Conservation (phyloP, 2,797 vertebrate species). For the Dendrocincla tyrannina region DNA sequence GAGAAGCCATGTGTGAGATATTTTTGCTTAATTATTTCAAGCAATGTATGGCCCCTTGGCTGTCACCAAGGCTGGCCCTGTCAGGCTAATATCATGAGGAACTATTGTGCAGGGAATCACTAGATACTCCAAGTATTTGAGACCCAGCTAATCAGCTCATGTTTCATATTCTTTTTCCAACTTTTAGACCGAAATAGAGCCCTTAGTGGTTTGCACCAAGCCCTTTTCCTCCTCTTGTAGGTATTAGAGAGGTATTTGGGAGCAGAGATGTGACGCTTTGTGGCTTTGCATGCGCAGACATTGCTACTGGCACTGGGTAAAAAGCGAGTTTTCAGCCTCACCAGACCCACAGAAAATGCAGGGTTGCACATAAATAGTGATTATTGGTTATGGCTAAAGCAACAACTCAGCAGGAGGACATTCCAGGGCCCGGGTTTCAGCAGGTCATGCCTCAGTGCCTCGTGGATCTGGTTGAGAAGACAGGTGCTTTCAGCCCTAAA, state of each 20-base stretch:
- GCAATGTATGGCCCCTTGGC: conserved; percentile 61
- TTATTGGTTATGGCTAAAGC: conserved; percentile 20
- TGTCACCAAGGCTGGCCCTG: conserved; percentile 46
- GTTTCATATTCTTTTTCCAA: conserved; percentile 43
- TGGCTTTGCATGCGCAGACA: not conserved
- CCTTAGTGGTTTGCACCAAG: not conserved
- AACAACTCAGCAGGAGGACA: conserved; percentile 75
- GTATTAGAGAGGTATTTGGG: not conserved
- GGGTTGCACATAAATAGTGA: not conserved
- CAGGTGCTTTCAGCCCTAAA: conserved; percentile 77
- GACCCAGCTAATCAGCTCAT: conserved; percentile 33
- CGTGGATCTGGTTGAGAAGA: conserved; percentile 71
- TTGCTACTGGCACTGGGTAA: not conserved
- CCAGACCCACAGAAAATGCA: not conserved
- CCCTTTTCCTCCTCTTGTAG: not conserved
- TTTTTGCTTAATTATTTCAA: conserved; percentile 73
- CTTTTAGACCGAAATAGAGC: conserved; percentile 25
- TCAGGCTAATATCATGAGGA: conserved; percentile 30
- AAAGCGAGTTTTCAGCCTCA: conserved; percentile 1
- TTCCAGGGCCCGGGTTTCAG: conserved; percentile 71
- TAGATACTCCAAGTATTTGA: conserved; percentile 1
- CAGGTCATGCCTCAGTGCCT: conserved; percentile 76
- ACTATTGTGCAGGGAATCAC: conserved; percentile 39
- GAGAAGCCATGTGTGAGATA: conserved; percentile 73
- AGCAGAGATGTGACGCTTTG: not conserved